Evolutionary conservation across 2,888 invertebrate species (phyloP).

Genomic region (Standfussiana lucernea): DNA sequence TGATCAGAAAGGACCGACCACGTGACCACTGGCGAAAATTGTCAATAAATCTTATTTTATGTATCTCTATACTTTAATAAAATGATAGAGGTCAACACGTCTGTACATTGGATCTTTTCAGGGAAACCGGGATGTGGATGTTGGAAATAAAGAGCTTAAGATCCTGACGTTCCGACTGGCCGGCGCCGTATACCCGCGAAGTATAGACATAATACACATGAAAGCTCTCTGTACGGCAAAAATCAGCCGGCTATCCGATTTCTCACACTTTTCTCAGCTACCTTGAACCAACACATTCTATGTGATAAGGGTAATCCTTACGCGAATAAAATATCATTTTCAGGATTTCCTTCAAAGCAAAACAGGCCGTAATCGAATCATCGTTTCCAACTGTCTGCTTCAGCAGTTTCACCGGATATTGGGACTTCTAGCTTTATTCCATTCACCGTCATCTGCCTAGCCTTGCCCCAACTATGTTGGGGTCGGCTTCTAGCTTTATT

Average conservation of each 20-base stretch:
- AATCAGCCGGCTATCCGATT: not conserved
- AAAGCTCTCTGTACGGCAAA: not conserved
- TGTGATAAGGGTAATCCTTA: not conserved
- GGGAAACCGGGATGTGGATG: not conserved
- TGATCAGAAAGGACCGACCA: not conserved
- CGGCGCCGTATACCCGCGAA: not conserved
- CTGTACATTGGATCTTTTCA: not conserved
- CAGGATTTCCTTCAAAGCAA: not conserved
- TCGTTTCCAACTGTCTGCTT: not conserved
- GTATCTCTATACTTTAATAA: slow-evolving; percentile 14
- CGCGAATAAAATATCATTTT: not conserved
- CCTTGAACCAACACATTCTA: not conserved
- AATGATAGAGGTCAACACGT: slow-evolving; percentile 21
- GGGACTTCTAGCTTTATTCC: not conserved
- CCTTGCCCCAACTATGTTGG: not conserved
- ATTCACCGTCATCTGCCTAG: not conserved
- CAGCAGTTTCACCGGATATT: not conserved
- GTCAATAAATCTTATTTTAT: slow-evolving; percentile 16
- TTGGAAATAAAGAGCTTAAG: not conserved
- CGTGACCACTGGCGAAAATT: slow-evolving; percentile 1
- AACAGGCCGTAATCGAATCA: not conserved
- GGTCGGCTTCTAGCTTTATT: too few relatives aligned
- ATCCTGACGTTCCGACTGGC: not conserved
- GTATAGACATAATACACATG: not conserved
- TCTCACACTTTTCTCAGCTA: not conserved